Evolutionary conservation across 2,888 invertebrate genomes (phyloP).

Genomic region (Hypsopygia costalis): DNA sequence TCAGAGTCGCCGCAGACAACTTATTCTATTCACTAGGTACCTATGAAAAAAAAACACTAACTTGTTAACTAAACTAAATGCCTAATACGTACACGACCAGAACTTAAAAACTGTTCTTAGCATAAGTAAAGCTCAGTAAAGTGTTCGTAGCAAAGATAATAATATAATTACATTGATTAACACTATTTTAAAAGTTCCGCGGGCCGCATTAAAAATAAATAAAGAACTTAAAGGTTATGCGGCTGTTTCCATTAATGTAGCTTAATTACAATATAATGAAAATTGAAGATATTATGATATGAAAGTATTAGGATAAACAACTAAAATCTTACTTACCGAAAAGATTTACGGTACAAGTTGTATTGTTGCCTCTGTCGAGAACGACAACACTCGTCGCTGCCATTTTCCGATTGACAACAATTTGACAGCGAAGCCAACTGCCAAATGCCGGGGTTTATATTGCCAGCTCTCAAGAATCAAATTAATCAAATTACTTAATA

Average conservation of each 20-base stretch:
- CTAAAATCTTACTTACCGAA: conserved; percentile 86
- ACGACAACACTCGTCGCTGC: conserved; percentile 97
- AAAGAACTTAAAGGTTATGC: conserved; percentile 56
- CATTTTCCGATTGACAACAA: conserved; percentile 82
- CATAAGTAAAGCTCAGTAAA: neutral
- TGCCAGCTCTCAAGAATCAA: conserved; percentile 7
- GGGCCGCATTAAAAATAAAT: conserved; percentile 61
- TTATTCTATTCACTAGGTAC: conserved; percentile 64
- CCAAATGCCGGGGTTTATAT: conserved; percentile 33
- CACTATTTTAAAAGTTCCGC: conserved; percentile 64
- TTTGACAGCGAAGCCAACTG: conserved; percentile 55
- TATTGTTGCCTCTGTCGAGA: conserved; percentile 96
- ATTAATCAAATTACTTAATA: too few relatives aligned
- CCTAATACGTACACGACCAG: conserved; percentile 23
- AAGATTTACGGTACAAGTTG: conserved; percentile 97
- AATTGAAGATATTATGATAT: conserved; percentile 10
- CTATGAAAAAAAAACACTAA: conserved; percentile 56
- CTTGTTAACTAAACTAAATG: conserved; percentile 36
- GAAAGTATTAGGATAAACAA: conserved; percentile 14
- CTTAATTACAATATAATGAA: conserved; percentile 3
- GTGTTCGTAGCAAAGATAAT: neutral
- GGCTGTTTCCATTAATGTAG: conserved; percentile 18
- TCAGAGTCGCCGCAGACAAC: conserved; percentile 69
- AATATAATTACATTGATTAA: conserved; percentile 9
- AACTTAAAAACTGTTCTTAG: neutral